Evolutionary conservation across 2,113 vertebrate species (phyloP), one percentile per base, ranked within the genome.

Genomic region (Pachyramphus minor): DNA sequence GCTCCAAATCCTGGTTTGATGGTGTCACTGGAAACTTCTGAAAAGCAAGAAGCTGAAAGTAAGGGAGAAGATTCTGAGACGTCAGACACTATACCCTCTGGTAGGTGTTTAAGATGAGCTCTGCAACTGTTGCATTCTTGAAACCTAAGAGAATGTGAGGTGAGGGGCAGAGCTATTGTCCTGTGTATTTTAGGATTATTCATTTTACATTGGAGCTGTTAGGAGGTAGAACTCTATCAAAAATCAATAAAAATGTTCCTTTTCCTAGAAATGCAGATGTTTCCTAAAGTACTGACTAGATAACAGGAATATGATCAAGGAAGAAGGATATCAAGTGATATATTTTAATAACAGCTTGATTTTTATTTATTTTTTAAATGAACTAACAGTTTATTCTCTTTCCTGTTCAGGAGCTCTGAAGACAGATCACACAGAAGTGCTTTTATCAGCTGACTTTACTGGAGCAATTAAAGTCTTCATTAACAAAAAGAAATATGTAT

Each of bases 401-500:
- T 94, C 39, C 39, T 84, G 49, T 97, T 83, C 95, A 99, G 99
- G 99, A 96, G 98, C 98, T 82, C 95, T 99, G 84, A 99, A 99
- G 98, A 99, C 98, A 2, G 99, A 99, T 94, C 99, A 99, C 97
- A 98, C 98, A 5, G 99, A 99, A 98, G 99, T 99, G 94, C 98
- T 99, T 80, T 98, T 99, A 41, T 99, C 99, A 3, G 99, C 99
- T 14, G 99, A 99, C 97, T 99, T 99, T 97, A 99, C 99, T 44
- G 99, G 99, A 97, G 99, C 99, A 96, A 99, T 99, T 98, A 99
- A 99, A 98, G 99, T 99, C 96, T 99, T 99, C 96, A 98, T 99
- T 97, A 99, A 99, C 94, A 99, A 99, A 87, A 99, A 99, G 95
- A 99, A 99, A 98, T 98, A 97, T 68, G 55, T 97, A 92, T 96